Percentiles rank a stretch among this genome's conserved stretches.
These are phyloP conservation scores for Pogonocichla stellata DNA, from an alignment of 2,113 vertebrate species.

Conservation along the genomic window DNA sequence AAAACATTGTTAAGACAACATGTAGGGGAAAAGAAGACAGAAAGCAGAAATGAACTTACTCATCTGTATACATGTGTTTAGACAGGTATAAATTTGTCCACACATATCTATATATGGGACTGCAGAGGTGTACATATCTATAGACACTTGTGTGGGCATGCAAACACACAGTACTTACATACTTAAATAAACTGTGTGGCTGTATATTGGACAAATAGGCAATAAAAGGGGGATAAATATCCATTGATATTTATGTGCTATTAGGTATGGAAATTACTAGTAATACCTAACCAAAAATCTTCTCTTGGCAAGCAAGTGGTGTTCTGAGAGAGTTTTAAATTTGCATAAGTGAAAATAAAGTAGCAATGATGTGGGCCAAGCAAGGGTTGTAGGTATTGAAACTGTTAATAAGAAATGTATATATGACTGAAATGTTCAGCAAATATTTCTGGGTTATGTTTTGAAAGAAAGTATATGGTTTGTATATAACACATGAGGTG, in stretches of 20 bases:
- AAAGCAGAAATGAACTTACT: background rate
- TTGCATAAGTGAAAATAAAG: background rate
- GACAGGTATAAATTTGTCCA: background rate
- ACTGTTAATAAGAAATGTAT: background rate
- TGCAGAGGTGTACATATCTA: background rate
- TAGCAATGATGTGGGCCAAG: background rate
- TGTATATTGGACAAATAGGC: background rate
- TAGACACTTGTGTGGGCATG: background rate
- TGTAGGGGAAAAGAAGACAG: background rate
- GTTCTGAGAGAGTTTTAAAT: background rate
- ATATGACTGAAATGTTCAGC: background rate
- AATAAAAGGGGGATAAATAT: background rate
- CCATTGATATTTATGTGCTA: background rate
- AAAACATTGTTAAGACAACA: background rate
- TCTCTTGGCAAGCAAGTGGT: background rate
- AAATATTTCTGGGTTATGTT: background rate
- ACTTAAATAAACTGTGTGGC: background rate
- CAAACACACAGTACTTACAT: background rate
- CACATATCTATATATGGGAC: background rate
- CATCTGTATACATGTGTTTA: background rate
- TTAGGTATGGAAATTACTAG: background rate
- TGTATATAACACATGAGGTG: background rate
- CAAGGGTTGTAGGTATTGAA: background rate
- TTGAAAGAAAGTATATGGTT: background rate
- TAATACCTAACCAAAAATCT: background rate